Conservation (phyloP, 2,113 vertebrate genomes). For the Willisornis vidua region DNA sequence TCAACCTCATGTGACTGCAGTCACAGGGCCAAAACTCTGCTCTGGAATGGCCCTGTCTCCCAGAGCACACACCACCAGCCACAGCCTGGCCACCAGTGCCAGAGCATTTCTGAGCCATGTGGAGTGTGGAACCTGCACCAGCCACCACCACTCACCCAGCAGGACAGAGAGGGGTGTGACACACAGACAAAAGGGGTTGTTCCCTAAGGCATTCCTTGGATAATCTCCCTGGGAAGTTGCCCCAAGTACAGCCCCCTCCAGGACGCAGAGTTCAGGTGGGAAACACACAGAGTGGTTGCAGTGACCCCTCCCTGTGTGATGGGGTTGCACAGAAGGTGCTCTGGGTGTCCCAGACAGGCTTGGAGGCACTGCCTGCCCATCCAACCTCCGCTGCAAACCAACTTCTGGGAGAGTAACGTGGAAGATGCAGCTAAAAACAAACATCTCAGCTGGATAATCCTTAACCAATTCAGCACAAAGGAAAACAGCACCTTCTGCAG, state of each 20-base stretch:
- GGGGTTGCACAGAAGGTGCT: background rate
- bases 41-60: accelerated
- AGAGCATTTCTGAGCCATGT: background rate
- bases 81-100: accelerated
- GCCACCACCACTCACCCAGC: background rate
- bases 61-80: accelerated
- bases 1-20: background rate
- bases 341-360: accelerated
- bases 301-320: background rate
- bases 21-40: background rate
- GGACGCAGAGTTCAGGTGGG: background rate
- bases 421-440: background rate
- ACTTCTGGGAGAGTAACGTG: background rate
- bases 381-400: background rate
- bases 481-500: background rate
- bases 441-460: background rate
- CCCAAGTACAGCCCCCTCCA: background rate
- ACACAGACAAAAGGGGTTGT: background rate
- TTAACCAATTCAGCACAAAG: background rate
- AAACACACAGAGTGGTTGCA: background rate
- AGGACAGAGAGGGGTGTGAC: background rate
- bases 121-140: background rate
- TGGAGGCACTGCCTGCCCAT: background rate
- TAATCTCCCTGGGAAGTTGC: background rate
- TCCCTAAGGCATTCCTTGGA: background rate